Conservation (phyloP, 37 sponge, comb jelly and placozoan genomes). For the Chondrilla cf. caribensis region DNA sequence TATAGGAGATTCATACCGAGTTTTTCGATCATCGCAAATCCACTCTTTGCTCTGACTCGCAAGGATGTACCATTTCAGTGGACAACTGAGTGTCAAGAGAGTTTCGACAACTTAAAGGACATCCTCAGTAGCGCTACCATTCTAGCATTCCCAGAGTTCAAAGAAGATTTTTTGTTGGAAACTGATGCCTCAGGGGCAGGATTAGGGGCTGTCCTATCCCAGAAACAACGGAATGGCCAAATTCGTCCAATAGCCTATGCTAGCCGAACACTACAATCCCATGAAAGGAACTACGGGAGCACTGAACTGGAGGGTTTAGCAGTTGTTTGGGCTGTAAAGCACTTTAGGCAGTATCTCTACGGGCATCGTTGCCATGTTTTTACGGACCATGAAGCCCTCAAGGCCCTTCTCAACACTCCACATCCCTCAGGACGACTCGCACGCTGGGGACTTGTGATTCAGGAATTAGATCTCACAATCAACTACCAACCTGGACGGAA, state of each 20-base stretch:
- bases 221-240: not conserved
- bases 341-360: conserved; percentile 24
- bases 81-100: conserved; percentile 11
- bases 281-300: conserved; percentile 26
- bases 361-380: conserved; percentile 14
- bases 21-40: conserved; percentile 29
- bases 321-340: conserved; percentile 33
- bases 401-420: conserved; percentile 11
- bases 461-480: conserved; percentile 22
- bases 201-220: conserved; percentile 33
- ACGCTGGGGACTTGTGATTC: conserved; percentile 25
- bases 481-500: not conserved
- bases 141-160: conserved; percentile 32
- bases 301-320: conserved; percentile 21
- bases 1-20: conserved; percentile 30
- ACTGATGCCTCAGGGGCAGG: conserved; percentile 58
- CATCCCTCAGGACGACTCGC: conserved; percentile 32
- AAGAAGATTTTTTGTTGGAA: conserved; percentile 32
- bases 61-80: conserved; percentile 33
- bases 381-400: conserved; percentile 29
- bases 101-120: conserved; percentile 15
- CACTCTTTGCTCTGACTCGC: conserved; percentile 13
- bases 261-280: conserved; percentile 4
- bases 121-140: not conserved
- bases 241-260: conserved; percentile 22